Conservation (phyloP, 2,113 vertebrate genomes). For the Pungitius pungitius region DNA sequence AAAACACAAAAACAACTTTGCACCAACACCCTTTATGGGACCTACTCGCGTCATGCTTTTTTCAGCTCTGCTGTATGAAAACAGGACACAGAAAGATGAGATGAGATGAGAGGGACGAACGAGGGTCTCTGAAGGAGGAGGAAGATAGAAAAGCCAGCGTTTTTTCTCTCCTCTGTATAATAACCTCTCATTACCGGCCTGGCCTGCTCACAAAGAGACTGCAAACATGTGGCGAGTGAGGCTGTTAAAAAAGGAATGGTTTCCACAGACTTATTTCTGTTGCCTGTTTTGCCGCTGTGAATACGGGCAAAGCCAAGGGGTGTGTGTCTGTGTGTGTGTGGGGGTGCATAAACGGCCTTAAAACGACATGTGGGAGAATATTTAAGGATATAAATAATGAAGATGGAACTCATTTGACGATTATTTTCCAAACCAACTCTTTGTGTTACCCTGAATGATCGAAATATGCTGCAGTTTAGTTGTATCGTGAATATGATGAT, state of each 20-base stretch:
- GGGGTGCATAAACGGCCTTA: background rate
- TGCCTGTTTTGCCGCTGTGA: conserved; percentile 64
- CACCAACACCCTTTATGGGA: conserved; percentile 32
- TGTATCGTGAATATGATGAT: background rate
- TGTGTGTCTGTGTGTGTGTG: too few relatives aligned
- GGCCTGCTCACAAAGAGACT: conserved; percentile 65
- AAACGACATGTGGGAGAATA: background rate
- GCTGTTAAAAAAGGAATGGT: conserved; percentile 51
- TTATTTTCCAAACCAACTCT: background rate
- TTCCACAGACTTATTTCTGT: conserved; percentile 64
- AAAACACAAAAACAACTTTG: conserved; percentile 44
- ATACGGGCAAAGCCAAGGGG: conserved; percentile 40
- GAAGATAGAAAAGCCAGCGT: conserved; percentile 42
- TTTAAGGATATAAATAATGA: too few relatives aligned
- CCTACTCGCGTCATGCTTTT: conserved; percentile 41
- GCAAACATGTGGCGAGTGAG: conserved; percentile 68
- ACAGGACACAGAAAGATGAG: conserved; percentile 15
- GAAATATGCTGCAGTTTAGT: background rate
- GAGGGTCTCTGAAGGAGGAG: conserved; percentile 30
- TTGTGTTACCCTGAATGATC: background rate
- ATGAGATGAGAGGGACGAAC: conserved; percentile 3
- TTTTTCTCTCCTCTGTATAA: conserved; percentile 46
- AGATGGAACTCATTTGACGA: background rate
- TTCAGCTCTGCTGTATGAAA: conserved; percentile 56
- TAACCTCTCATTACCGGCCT: conserved; percentile 72